Base-by-base conservation (phyloP, 2,797 vertebrate genomes). In the Gallinago solitaria region DNA sequence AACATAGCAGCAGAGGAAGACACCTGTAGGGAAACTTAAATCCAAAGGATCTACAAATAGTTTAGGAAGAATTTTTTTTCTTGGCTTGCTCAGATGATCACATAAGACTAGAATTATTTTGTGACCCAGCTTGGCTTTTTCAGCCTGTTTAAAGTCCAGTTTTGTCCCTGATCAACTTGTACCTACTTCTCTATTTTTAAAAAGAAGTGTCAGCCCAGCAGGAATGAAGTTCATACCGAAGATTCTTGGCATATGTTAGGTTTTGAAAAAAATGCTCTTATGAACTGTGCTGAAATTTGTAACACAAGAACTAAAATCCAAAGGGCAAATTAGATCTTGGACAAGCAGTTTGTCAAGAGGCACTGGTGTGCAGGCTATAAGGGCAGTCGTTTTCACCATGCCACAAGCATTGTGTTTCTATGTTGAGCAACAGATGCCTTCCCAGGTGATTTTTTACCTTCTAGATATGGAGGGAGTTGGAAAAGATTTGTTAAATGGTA, bases 141-240 rank as follows among this genome's bases (percentile, higher is more conserved):
- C 78, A 83, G 16, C 53, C 8, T 57, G 47, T 60, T 85, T 90
- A 30, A 93, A 90, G 78, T 93, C 30, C 82, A 84, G 23, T 68
- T 90, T 94, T 59, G 64, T 73, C 64, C 83, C 65, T 74, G 70
- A 78, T 93, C 71, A 94, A 76, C 89, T 95, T 96, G 68, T 83
- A 91, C 91, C 89, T 89, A 73, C 77, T 92, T 96, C 69, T 91
- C 33, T 94, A 74, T 95, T 95, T 97, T 93, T 92, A 96, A 89
- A 95, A 93, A 83, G 47, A 71, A 76, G 59, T 4, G 20, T 94
- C 86, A 95, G 43, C 89, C 7, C 79, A 73, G 47, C 50, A 90
- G 64, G 57, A 91, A 71, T 91, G 16, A 1, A 90, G 57, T 57
- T 87, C 50, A 12, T 73, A 45, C 51, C 7, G 16, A 86, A 92